Evolutionary conservation across 1,140 invertebrate genomes (phyloP), one percentile per base, ranked within the genome.

Genomic region (Tetramorium simillimum): DNA sequence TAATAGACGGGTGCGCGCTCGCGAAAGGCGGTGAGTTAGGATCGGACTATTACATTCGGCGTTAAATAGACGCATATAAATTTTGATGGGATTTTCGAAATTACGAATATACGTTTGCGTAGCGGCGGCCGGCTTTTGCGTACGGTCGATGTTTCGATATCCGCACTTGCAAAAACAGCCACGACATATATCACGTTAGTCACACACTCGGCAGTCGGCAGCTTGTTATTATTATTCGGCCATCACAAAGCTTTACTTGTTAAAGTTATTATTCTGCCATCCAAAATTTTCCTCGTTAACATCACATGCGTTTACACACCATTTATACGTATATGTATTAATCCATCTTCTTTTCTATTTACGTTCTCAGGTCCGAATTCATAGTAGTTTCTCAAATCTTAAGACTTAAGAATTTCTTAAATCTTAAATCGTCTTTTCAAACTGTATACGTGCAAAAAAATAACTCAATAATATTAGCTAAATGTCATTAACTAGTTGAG

Each of bases 61-160:
- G 24, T 77, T 77, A 63, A 58, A 46, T 62, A 28, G 58, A 62
- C 40, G 58, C 4, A 9, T 46, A 62, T 77, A 77, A 63, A 77
- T 77, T 63, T 62, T 63, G 7, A 40, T 33, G 40, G 37, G 37
- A 60, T 62, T n/a, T 43, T 46, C 10, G 56, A 16, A 16, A 18
- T 60, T 18, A n/a, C 56, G 51, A 53, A 53, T 53, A 46, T 43
- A 43, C 21, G 21, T 28, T 63, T 10, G 10, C 28, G 4, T 21
- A 9, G n/a, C n/a, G 53, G 51, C 53, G 37, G 14, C 21, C 21
- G 24, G 5, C 10, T 58, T 58, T 60, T 73, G n/a, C 43, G 16
- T 72, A 18, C 49, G 18, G 49, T 28, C 33, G 4, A 56, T 58
- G 37, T 58, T 58, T 24, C 37, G 53, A 60, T 75, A 75, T 37